Conservation (phyloP, 2,888 invertebrate species). For the Siphonodentalium dalli region DNA sequence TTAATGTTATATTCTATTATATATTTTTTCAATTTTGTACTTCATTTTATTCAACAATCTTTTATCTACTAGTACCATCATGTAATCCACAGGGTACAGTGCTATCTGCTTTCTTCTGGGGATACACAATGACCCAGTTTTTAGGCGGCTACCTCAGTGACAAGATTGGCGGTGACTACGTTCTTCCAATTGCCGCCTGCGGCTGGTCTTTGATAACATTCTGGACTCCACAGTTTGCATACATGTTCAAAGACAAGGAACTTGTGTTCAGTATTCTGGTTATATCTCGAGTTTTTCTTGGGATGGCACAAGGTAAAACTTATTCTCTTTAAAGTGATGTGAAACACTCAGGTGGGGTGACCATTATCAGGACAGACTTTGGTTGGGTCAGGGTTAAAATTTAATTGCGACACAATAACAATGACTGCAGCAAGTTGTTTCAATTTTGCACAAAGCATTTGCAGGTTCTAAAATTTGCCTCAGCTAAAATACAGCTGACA, state of each 20-base stretch:
- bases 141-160: conserved; percentile 68
- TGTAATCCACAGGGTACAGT: conserved; percentile 70
- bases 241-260: conserved; percentile 65
- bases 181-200: conserved; percentile 72
- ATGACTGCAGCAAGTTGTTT: too few species aligned
- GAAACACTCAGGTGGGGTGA: too few species aligned
- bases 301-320: conserved; percentile 71
- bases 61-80: too few species aligned
- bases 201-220: conserved; percentile 65
- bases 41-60: neutral
- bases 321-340: neutral
- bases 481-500: too few species aligned
- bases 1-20: too few species aligned
- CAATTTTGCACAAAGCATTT: too few species aligned
- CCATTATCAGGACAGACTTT: too few species aligned
- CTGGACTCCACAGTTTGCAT: conserved; percentile 59
- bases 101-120: conserved; percentile 78
- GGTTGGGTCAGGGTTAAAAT: too few species aligned
- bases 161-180: conserved; percentile 73
- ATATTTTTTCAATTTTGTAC: too few species aligned
- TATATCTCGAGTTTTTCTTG: conserved; percentile 72
- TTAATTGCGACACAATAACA: too few species aligned
- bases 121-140: conserved; percentile 73
- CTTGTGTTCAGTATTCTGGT: conserved; percentile 71
- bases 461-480: too few species aligned